Evolutionary conservation across 2,797 vertebrate species (phyloP).

Genomic region (Coregonus sp.): DNA sequence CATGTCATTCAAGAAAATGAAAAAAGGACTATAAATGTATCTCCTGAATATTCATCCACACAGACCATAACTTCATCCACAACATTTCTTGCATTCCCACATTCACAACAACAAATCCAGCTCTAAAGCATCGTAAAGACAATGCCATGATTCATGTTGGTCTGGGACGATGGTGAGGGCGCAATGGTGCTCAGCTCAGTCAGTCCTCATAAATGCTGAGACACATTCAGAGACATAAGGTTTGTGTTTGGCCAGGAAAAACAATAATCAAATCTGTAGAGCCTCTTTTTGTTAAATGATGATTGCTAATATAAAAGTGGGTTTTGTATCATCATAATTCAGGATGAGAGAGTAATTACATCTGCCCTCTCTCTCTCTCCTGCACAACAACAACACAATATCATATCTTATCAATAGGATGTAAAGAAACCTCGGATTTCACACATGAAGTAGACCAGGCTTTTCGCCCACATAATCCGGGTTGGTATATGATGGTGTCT

Average conservation of each 20-base stretch:
- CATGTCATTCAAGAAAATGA: not conserved
- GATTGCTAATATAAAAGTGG: slow-evolving; percentile 78
- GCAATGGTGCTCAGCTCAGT: slow-evolving; percentile 62
- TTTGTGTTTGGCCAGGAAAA: slow-evolving; percentile 76
- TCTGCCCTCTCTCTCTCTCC: slow-evolving; percentile 51
- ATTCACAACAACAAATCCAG: slow-evolving; percentile 60
- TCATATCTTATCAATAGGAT: slow-evolving; percentile 61
- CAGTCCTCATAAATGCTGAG: slow-evolving; percentile 65
- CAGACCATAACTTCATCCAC: slow-evolving; percentile 1
- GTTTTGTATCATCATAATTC: slow-evolving; percentile 78
- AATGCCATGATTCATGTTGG: slow-evolving; percentile 73
- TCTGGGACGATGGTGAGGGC: slow-evolving; percentile 60
- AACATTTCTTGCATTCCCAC: slow-evolving; percentile 49
- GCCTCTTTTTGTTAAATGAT: slow-evolving; percentile 71
- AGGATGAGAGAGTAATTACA: slow-evolving; percentile 71
- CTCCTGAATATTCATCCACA: slow-evolving; percentile 42
- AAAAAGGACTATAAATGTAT: not conserved
- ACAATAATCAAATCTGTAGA: slow-evolving; percentile 79
- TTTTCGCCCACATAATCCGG: slow-evolving; percentile 33
- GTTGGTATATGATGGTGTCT: slow-evolving; percentile 7
- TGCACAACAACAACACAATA: slow-evolving; percentile 53
- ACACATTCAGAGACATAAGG: slow-evolving; percentile 75
- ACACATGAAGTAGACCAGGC: slow-evolving; percentile 9
- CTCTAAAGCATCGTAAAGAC: slow-evolving; percentile 71
- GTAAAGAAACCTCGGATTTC: slow-evolving; percentile 28